Evolutionary conservation across 2,797 vertebrate genomes (phyloP).

Genomic region (Adelosebastes latens): DNA sequence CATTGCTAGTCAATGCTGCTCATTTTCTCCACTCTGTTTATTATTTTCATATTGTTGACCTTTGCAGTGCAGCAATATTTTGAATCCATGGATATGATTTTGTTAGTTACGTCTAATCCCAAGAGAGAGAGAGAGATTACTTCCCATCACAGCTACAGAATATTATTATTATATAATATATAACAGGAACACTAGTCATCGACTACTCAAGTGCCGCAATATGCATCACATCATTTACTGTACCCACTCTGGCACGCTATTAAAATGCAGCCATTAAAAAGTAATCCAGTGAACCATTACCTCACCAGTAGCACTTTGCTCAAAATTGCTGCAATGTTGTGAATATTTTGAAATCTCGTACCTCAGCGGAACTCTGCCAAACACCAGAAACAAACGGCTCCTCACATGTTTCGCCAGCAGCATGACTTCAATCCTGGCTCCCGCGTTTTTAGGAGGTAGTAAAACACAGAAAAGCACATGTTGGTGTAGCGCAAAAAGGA

Average conservation of each 20-base stretch:
- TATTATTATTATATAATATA: neutral
- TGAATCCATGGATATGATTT: conserved; percentile 36
- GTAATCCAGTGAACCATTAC: conserved; percentile 76
- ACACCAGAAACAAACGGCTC: conserved; percentile 63
- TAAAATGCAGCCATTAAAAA: conserved; percentile 67
- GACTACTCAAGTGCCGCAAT: conserved; percentile 44
- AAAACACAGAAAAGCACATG: conserved; percentile 65
- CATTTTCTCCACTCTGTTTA: conserved; percentile 8
- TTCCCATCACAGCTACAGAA: conserved; percentile 53
- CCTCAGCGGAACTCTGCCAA: conserved; percentile 66
- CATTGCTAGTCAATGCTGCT: neutral
- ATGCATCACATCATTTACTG: conserved; percentile 71
- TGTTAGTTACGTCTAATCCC: conserved; percentile 22
- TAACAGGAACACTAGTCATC: conserved; percentile 50
- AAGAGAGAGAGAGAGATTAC: neutral
- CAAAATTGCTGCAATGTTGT: conserved; percentile 69
- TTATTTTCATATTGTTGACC: conserved; percentile 16
- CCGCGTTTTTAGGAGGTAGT: conserved; percentile 63
- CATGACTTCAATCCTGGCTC: conserved; percentile 78
- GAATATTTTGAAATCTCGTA: conserved; percentile 73
- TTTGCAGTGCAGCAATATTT: conserved; percentile 39
- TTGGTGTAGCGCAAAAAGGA: conserved; percentile 58
- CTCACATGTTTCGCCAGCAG: conserved; percentile 73
- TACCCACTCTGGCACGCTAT: conserved; percentile 53
- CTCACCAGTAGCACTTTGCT: conserved; percentile 74